These are phyloP conservation scores for Pitangus sulphuratus DNA, from an alignment of 2,797 vertebrate species.

Conservation along the genomic window DNA sequence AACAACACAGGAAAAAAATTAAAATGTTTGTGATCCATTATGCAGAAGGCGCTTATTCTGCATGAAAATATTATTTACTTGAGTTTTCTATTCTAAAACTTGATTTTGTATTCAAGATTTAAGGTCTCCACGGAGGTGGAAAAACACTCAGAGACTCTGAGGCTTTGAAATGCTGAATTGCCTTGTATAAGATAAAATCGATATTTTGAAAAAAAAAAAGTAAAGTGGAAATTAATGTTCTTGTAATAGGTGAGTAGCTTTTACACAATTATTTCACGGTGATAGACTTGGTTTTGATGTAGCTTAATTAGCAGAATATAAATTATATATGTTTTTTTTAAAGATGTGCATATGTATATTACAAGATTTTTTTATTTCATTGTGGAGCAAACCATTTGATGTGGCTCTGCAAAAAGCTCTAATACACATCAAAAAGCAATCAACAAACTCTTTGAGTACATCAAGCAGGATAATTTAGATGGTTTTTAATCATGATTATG, in stretches of 20 bases:
- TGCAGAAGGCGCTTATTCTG: slow-evolving; percentile 16
- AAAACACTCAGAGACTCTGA: slow-evolving; percentile 52
- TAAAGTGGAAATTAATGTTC: slow-evolving; percentile 72
- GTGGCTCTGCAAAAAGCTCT: slow-evolving; percentile 73
- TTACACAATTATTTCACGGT: slow-evolving; percentile 70
- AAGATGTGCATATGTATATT: slow-evolving; percentile 65
- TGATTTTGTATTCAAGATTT: slow-evolving; percentile 63
- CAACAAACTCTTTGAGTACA: slow-evolving; percentile 79
- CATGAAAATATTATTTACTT: slow-evolving; percentile 55
- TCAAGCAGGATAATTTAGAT: slow-evolving; percentile 78
- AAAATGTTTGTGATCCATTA: slow-evolving; percentile 39
- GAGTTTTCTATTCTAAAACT: slow-evolving; percentile 52
- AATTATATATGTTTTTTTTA: slow-evolving; percentile 73
- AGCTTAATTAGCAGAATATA: slow-evolving; percentile 76
- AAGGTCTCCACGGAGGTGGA: slow-evolving; percentile 41
- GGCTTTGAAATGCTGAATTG: slow-evolving; percentile 55
- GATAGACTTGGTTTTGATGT: slow-evolving; percentile 68
- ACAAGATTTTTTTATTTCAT: slow-evolving; percentile 68
- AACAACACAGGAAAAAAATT: slow-evolving; percentile 21
- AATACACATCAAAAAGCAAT: slow-evolving; percentile 79
- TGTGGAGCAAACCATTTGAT: slow-evolving; percentile 74
- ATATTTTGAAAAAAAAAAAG: slow-evolving; percentile 46
- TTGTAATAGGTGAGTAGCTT: slow-evolving; percentile 72
- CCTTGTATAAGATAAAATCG: slow-evolving; percentile 63
- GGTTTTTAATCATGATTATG: slow-evolving; percentile 79